Conservation (phyloP, 2,797 vertebrate genomes). For the Enteromius anoplus region DNA sequence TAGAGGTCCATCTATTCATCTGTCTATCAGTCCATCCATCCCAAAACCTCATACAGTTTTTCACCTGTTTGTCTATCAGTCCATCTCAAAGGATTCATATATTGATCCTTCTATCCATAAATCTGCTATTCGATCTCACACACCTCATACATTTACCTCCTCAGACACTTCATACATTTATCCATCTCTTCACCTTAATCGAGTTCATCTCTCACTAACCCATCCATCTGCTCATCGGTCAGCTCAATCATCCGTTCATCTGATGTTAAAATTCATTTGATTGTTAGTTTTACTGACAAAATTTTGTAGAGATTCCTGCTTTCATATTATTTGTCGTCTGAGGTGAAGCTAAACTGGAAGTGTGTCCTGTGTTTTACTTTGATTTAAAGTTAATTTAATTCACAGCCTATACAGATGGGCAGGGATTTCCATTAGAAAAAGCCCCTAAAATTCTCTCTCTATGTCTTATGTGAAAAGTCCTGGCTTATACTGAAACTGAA, state of each 20-base stretch:
- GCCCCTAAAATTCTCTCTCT: not conserved
- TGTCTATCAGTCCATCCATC: not conserved
- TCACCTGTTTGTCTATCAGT: not conserved
- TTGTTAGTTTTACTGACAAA: not conserved
- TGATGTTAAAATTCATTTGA: not conserved
- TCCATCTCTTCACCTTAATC: not conserved
- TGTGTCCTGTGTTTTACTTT: not conserved
- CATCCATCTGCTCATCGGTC: not conserved
- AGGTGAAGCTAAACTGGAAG: not conserved
- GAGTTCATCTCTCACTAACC: not conserved
- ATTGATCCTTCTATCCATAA: not conserved
- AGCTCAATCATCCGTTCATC: not conserved
- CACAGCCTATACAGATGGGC: not conserved
- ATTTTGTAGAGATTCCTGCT: not conserved
- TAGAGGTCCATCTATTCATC: not conserved
- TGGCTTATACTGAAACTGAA: slow-evolving; percentile 3
- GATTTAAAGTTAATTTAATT: not conserved
- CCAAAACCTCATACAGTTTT: not conserved
- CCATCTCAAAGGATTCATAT: not conserved
- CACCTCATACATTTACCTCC: not conserved
- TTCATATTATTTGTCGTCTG: not conserved
- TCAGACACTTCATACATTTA: not conserved
- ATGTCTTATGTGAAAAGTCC: not conserved
- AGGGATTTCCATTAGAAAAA: slow-evolving; percentile 13
- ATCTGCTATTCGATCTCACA: not conserved